A percentile compares a stretch with the other conserved stretches of the same genome.
phyloP scores from a whole-genome alignment of 2,113 vertebrate species.

The Synchiropus splendidus region DNA sequence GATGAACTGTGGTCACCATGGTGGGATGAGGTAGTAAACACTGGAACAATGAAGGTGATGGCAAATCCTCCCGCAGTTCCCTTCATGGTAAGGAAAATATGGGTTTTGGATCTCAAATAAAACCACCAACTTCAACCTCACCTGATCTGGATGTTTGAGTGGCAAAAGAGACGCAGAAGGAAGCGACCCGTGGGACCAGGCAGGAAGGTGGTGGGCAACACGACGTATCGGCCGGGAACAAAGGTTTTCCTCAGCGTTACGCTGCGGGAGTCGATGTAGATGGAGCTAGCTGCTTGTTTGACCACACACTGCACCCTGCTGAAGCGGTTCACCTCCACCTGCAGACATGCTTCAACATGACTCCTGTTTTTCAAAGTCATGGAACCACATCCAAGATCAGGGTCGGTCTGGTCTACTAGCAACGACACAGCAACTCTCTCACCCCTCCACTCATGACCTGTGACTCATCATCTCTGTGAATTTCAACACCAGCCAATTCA shows the following conservation, averaged over 20 bases:
- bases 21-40: conserved; percentile 57
- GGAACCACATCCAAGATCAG: too few species aligned
- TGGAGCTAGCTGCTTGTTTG: conserved; percentile 67
- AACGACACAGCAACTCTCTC: too few species aligned
- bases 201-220: conserved; percentile 72
- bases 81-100: conserved; percentile 20
- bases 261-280: conserved; percentile 75
- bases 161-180: conserved; percentile 67
- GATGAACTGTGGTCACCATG: conserved; percentile 62
- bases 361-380: too few species aligned
- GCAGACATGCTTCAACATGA: too few species aligned
- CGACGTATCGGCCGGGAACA: conserved; percentile 56
- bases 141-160: conserved; percentile 56
- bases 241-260: conserved; percentile 62
- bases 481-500: too few species aligned
- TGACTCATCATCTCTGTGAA: too few species aligned
- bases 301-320: conserved; percentile 63
- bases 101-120: background rate
- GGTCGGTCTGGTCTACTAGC: too few species aligned
- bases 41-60: conserved; percentile 40
- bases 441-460: too few species aligned
- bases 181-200: conserved; percentile 61
- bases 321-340: conserved; percentile 73
- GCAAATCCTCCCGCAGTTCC: conserved; percentile 61
- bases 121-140: conserved; percentile 1